phyloP scores from a whole-genome alignment of 1,140 invertebrate species.

The Coptotermes formosanus region DNA sequence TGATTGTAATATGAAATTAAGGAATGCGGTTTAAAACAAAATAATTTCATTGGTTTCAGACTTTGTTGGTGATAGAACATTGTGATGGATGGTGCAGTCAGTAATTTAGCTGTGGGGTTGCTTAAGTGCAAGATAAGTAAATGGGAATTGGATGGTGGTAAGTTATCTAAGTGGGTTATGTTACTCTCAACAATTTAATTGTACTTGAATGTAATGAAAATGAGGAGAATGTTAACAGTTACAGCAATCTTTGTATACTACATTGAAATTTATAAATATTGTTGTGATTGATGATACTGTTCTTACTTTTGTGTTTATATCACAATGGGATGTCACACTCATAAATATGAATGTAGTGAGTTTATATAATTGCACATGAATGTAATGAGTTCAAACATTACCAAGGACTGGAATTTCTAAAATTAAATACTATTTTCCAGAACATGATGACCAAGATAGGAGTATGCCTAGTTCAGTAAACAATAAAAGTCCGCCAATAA shows the following conservation, averaged over 20 bases:
- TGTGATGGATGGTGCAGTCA: background rate
- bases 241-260: background rate
- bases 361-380: background rate
- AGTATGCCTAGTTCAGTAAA: background rate
- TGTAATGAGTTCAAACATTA: background rate
- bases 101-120: background rate
- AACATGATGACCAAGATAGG: background rate
- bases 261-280: too few relatives aligned
- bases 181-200: background rate
- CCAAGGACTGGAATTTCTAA: background rate
- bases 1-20: too few relatives aligned
- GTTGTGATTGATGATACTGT: too few relatives aligned
- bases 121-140: conserved; percentile 21
- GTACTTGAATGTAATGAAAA: background rate
- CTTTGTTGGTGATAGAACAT: background rate
- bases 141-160: conserved; percentile 22
- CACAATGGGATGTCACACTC: too few relatives aligned
- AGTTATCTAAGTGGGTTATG: background rate
- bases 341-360: background rate
- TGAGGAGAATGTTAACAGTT: background rate
- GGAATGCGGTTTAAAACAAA: background rate
- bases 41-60: background rate
- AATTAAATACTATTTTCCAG: background rate
- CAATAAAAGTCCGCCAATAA: conserved; percentile 15
- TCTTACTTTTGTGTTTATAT: too few relatives aligned